Base-by-base conservation (phyloP, 1,140 invertebrate genomes). In the fruit fly (Drosophila melanogaster) region DNA sequence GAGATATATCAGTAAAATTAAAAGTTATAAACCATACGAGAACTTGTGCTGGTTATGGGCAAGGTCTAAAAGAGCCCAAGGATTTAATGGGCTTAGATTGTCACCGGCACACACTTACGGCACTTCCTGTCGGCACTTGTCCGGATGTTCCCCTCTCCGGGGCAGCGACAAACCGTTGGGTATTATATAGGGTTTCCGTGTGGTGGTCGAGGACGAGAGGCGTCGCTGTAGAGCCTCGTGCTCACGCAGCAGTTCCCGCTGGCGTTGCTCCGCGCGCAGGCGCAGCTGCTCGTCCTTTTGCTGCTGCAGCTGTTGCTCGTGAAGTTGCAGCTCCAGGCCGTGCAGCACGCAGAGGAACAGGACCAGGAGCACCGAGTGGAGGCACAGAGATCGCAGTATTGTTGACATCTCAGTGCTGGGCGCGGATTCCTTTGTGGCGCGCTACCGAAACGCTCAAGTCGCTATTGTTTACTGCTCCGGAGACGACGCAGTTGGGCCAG, bases 61-160 rank as follows among this genome's bases (percentile, higher is more conserved):
- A 30, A 3, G 26, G 26, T 30, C 8, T 0, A 30, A 10, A 8
- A 30, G 7, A 30, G 3, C 30, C 30, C 30, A 2, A 8, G 0
- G 30, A 0, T 8, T 30, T 0, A 10, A 3, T 30, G 30, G 30
- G 30, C 30, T 30, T 3, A 11, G 15, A 19, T 15, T 10, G 11
- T 15, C 26, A 15, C 10, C 17, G n/a, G n/a, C n/a, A n/a, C n/a
- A n/a, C 30, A 91, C 90, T 90, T 79, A 91, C 90, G 90, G 90
- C 56, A 91, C 90, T 91, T 91, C 90, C n/a, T 87, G 81, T 33
- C 41, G 62, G 44, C 90, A 91, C 56, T 91, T 91, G 0, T 76
- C 54, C 43, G 90, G 81, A 71, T 85, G 75, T 2, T 81, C 69
- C 11, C 87, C 76, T 1, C 79, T 71, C 10, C 75, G 58, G 6